Conservation (phyloP, 2,113 vertebrate genomes). For the Hydropotes inermis region DNA sequence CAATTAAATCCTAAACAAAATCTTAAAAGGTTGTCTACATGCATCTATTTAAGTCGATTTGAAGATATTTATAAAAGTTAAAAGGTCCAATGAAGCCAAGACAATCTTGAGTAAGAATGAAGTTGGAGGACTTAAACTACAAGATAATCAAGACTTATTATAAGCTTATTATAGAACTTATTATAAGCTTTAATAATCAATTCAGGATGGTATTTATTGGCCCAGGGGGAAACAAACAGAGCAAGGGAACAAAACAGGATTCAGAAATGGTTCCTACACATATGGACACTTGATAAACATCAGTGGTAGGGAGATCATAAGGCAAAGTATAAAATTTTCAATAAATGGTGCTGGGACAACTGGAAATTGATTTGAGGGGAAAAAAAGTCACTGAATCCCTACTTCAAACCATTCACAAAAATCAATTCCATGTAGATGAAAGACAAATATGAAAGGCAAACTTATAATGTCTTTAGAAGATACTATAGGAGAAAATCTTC, state of each 20-base stretch:
- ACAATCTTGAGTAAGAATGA: not conserved
- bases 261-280: not conserved
- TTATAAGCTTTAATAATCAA: not conserved
- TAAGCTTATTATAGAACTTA: not conserved
- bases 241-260: not conserved
- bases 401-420: not conserved
- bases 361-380: not conserved
- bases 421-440: not conserved
- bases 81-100: not conserved
- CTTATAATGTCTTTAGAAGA: not conserved
- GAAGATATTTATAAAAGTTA: not conserved
- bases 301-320: not conserved
- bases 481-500: not conserved
- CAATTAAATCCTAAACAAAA: not conserved
- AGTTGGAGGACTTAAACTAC: not conserved
- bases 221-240: not conserved
- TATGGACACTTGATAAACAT: not conserved
- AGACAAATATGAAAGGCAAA: slow-evolving; percentile 13
- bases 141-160: not conserved
- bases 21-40: not conserved
- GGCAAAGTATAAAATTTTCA: not conserved
- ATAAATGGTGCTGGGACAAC: not conserved
- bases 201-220: not conserved
- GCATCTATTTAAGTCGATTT: not conserved
- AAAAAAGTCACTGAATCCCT: not conserved